A percentile compares a stretch with the other conserved stretches of the same genome.
Conservation (phyloP, 2,797 vertebrate species). For the Oceanodroma leucorhoa region DNA sequence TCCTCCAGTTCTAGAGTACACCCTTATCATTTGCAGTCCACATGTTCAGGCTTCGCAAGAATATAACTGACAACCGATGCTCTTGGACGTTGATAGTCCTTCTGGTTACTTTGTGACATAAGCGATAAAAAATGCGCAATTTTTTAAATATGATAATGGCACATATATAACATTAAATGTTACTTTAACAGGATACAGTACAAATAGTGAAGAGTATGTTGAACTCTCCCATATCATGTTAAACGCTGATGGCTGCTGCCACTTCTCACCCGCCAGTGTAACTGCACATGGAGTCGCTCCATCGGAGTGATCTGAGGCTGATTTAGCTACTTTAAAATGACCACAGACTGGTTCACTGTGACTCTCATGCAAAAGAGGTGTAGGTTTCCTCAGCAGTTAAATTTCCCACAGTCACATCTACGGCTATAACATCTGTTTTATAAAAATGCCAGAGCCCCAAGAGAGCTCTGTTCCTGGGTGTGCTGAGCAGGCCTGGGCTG, state of each 20-base stretch:
- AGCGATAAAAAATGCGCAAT: background rate
- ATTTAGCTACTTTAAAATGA: background rate
- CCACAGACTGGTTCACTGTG: background rate
- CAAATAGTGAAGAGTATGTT: background rate
- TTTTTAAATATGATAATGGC: background rate
- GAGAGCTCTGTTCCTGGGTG: background rate
- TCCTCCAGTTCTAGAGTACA: background rate
- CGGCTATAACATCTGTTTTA: constrained; percentile 9
- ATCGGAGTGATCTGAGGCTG: background rate
- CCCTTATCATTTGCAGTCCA: background rate
- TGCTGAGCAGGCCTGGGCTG: background rate
- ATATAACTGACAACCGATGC: background rate
- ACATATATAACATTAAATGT: background rate
- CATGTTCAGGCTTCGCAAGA: background rate
- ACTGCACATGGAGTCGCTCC: background rate
- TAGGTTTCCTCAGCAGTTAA: background rate
- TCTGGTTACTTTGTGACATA: background rate
- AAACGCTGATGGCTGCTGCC: background rate
- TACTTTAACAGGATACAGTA: background rate
- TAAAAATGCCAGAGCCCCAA: background rate
- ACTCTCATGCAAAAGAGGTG: background rate
- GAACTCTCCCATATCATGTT: background rate
- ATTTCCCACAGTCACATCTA: background rate
- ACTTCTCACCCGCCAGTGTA: background rate
- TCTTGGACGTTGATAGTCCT: background rate